These are phyloP conservation scores for Acrocyrtus sp. DNA, from an alignment of 2,888 invertebrate genomes.

Conservation along the genomic window DNA sequence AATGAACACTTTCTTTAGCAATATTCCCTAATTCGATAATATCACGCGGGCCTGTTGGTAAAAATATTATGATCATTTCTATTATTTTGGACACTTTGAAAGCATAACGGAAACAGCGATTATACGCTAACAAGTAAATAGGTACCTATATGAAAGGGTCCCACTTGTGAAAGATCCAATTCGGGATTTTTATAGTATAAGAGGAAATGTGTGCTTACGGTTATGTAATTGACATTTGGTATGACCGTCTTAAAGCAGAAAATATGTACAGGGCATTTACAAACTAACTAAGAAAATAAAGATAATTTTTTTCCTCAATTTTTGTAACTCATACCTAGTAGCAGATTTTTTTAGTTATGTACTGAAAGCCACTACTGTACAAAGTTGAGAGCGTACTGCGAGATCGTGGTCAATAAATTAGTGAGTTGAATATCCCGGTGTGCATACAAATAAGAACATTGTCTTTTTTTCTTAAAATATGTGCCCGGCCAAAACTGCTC, in stretches of 20 bases:
- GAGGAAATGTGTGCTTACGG: slow-evolving; percentile 20
- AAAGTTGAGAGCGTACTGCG: slow-evolving; percentile 14
- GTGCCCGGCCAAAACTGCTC: too few species aligned
- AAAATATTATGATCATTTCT: slow-evolving; percentile 22
- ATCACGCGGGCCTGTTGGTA: too few species aligned
- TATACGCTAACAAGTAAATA: slow-evolving; percentile 25
- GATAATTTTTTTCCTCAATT: not conserved
- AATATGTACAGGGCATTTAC: slow-evolving; percentile 3
- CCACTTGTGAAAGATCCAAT: too few species aligned
- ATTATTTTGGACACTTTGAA: not conserved
- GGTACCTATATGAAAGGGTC: too few species aligned
- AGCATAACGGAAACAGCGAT: not conserved
- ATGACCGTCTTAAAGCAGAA: not conserved
- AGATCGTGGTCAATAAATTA: slow-evolving; percentile 41
- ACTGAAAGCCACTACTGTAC: slow-evolving; percentile 1
- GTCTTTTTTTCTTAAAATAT: slow-evolving; percentile 21
- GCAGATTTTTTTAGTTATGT: not conserved
- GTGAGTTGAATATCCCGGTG: slow-evolving; percentile 26
- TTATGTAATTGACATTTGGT: not conserved
- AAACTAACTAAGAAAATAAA: not conserved
- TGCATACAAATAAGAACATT: slow-evolving; percentile 38
- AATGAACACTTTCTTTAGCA: too few species aligned
- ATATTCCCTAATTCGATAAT: too few species aligned
- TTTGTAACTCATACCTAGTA: not conserved
- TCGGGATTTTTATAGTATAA: too few species aligned